Conservation (phyloP, 2,797 vertebrate genomes). For the Phalanger gymnotis region DNA sequence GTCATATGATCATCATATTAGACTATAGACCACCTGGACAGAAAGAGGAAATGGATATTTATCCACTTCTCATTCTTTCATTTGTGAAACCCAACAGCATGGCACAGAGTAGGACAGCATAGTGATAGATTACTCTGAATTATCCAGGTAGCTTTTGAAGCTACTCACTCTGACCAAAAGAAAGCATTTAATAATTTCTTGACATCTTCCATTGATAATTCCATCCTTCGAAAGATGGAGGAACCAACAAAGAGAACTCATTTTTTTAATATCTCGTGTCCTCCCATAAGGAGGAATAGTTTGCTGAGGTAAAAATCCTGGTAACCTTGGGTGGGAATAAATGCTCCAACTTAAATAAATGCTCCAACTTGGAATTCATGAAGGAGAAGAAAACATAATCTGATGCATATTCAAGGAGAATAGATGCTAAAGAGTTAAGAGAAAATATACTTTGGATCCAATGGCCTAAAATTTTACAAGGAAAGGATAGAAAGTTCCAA, state of each 20-base stretch:
- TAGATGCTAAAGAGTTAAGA: background rate
- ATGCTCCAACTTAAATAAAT: background rate
- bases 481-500: background rate
- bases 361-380: background rate
- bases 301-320: background rate
- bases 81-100: background rate
- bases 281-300: background rate
- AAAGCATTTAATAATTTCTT: background rate
- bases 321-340: background rate
- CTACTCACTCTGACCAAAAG: background rate
- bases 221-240: background rate
- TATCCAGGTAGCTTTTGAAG: background rate
- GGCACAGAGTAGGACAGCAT: background rate
- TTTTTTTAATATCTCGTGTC: background rate
- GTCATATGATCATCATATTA: background rate
- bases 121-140: background rate
- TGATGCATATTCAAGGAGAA: background rate
- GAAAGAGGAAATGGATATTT: background rate
- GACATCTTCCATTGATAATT: background rate
- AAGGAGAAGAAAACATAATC: background rate
- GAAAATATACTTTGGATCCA: background rate
- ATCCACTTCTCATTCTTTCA: background rate
- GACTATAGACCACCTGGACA: background rate
- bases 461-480: background rate
- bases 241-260: background rate